Evolutionary conservation across 2,113 vertebrate species (phyloP), one percentile per base, ranked within the genome.

Genomic region (Redunca redunca): DNA sequence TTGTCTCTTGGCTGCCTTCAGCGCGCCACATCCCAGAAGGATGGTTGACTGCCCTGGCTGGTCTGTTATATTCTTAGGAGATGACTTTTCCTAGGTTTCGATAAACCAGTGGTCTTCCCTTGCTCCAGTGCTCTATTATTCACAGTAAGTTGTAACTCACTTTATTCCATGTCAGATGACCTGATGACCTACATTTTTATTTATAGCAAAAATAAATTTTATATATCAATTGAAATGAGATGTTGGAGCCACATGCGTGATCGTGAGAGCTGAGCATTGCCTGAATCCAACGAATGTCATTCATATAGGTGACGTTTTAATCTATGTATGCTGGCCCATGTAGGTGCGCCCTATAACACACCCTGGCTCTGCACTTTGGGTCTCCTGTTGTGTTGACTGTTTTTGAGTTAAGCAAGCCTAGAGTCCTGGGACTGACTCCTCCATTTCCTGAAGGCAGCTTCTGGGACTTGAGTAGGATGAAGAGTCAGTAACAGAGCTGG

Each of bases 151-250:
- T 74, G 1, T 46, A 33, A n/a, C 7, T 90, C 62, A 46, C 46
- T 95, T 74, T 53, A 64, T 88, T 91, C 36, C 14, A 30, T 87
- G 55, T 60, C 30, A 93, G 53, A 50, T 62, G 64, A 88, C 40
- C 23, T 43, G 6, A 40, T 77, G 19, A 74, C 64, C 78, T 50
- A 33, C 46, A 81, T 58, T 94, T 88, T 90, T 60, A 67, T 90
- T 93, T 91, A n/a, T 91, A 67, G 55, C 55, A 82, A 89, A 95
- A 92, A 53, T 83, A 91, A 46, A 58, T 82, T 53, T 88, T 84
- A 46, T 81, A 13, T 28, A 25, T 52, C 88, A 30, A 89, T 81
- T 28, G 40, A 90, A 88, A 95, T 11, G 82, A 95, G 52, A 7
- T 83, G 3, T 46, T 62, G 25, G 64, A 33, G 36, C 52, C 58